phyloP scores from a whole-genome alignment of 2,113 vertebrate species.

The Cranoglanis bouderius region DNA sequence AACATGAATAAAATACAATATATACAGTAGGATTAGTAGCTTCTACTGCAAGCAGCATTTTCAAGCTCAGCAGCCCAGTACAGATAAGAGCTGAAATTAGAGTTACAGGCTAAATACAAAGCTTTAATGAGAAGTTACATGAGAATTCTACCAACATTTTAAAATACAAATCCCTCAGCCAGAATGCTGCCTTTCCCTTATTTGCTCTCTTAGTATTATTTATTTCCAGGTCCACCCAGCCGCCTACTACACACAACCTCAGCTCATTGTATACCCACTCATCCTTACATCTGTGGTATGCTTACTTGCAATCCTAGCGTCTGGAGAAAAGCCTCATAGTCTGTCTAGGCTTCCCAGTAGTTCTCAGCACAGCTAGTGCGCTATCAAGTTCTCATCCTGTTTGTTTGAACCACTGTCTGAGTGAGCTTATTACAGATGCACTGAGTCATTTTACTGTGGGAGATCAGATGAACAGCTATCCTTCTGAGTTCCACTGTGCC shows the following conservation, averaged over 20 bases:
- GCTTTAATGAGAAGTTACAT: background rate
- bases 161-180: background rate
- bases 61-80: background rate
- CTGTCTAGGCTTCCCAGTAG: background rate
- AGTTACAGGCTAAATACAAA: background rate
- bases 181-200: background rate
- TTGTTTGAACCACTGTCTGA: background rate
- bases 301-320: background rate
- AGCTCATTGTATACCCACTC: conserved; percentile 12
- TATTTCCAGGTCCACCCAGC: conserved; percentile 13
- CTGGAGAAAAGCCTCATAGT: conserved; percentile 1
- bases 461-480: background rate
- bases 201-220: conserved; percentile 23
- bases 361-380: background rate
- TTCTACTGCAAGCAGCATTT: background rate
- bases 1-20: background rate
- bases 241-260: background rate
- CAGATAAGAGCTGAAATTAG: conserved; percentile 1
- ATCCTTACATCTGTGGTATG: background rate
- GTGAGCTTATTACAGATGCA: background rate
- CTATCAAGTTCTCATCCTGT: background rate
- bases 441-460: conserved; percentile 2
- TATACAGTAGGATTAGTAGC: background rate
- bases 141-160: background rate
- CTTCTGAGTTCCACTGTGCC: background rate